Conservation (phyloP, 2,113 vertebrate genomes). For the Arenaria interpres region DNA sequence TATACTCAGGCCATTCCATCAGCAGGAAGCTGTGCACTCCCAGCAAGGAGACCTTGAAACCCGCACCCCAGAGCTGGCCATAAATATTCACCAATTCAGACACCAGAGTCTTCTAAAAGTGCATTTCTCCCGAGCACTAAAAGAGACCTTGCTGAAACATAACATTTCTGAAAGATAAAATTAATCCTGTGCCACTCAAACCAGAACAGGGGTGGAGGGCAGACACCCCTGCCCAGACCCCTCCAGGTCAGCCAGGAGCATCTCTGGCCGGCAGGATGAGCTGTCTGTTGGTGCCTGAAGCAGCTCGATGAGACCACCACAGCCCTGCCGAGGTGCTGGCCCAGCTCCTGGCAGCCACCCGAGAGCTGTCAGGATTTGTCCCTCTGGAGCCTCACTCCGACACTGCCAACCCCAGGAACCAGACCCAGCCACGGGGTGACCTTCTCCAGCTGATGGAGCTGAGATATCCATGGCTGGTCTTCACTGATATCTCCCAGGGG, state of each 20-base stretch:
- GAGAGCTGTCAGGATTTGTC: neutral
- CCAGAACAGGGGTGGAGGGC: neutral
- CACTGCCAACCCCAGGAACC: neutral
- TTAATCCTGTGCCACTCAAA: too few relatives aligned
- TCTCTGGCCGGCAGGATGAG: neutral
- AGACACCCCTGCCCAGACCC: neutral
- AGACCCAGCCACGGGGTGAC: neutral
- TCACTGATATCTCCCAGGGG: neutral
- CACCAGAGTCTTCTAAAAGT: neutral
- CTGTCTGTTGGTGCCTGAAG: neutral
- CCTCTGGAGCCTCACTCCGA: neutral
- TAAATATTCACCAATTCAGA: neutral
- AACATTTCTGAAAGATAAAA: too few relatives aligned
- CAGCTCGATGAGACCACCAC: fast-evolving
- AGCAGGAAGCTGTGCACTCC: too few relatives aligned
- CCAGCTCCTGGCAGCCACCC: neutral
- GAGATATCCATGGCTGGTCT: neutral
- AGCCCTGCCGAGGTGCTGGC: neutral
- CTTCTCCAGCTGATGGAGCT: neutral
- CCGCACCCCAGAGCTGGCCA: neutral
- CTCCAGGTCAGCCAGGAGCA: neutral
- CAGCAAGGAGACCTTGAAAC: neutral
- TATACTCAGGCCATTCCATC: too few relatives aligned
- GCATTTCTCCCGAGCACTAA: neutral
- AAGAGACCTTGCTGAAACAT: neutral